Percentiles rank a stretch among this genome's conserved stretches.
These are phyloP conservation scores for Galeopterus variegatus DNA, from an alignment of 2,113 vertebrate genomes.

Conservation along the genomic window DNA sequence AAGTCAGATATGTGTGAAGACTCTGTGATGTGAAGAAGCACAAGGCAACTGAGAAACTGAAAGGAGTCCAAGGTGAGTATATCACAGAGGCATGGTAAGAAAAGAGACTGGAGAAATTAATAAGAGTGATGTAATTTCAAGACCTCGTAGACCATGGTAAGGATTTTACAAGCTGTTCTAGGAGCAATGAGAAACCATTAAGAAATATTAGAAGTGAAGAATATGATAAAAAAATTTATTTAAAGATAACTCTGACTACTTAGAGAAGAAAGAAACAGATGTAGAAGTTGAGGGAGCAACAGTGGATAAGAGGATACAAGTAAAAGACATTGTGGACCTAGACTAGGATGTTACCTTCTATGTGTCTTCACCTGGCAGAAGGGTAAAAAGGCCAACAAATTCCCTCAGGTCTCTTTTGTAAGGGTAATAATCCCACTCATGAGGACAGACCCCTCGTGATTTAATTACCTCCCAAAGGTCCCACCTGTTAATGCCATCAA, in stretches of 20 bases:
- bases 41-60: not conserved
- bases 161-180: not conserved
- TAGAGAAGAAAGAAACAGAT: not conserved
- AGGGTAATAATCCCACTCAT: not conserved
- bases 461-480: not conserved
- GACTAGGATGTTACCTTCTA: not conserved
- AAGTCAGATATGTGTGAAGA: rapidly evolving
- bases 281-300: not conserved
- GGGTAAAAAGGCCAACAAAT: no score
- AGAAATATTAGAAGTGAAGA: not conserved
- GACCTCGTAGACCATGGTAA: not conserved
- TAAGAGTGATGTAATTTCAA: not conserved
- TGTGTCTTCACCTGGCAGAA: not conserved
- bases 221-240: not conserved
- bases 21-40: not conserved
- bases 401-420: not conserved
- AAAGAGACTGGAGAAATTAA: not conserved
- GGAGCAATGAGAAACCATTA: not conserved
- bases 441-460: not conserved
- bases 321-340: not conserved
- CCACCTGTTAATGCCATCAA: not conserved
- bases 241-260: not conserved
- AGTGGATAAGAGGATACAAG: not conserved
- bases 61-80: not conserved
- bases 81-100: not conserved